Evolutionary conservation across 2,113 vertebrate species (phyloP).

Genomic region (Cinclus cinclus): DNA sequence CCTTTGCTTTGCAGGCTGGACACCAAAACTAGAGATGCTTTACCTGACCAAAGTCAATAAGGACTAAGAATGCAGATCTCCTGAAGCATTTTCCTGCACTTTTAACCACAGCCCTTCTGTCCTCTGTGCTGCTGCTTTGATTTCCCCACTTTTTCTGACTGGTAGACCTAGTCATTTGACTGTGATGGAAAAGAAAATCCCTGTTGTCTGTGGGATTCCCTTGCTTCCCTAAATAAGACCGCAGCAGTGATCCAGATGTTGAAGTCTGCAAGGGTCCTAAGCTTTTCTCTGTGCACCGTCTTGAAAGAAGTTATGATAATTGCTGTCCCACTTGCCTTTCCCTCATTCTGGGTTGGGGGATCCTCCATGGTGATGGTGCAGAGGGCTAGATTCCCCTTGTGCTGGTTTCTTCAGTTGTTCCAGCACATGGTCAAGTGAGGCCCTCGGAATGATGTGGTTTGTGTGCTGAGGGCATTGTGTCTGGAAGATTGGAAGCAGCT

Average conservation of each 20-base stretch:
- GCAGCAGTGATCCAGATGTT: not conserved
- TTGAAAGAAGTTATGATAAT: not conserved
- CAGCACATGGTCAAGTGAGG: not conserved
- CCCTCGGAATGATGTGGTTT: rapidly evolving
- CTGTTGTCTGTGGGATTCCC: not conserved
- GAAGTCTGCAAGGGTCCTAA: not conserved
- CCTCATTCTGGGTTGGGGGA: not conserved
- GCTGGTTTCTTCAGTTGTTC: not conserved
- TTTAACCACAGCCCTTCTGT: not conserved
- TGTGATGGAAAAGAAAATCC: not conserved
- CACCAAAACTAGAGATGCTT: not conserved
- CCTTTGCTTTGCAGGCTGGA: not conserved
- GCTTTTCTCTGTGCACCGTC: not conserved
- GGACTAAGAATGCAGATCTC: not conserved
- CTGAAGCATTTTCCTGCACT: not conserved
- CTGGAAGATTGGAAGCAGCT: not conserved
- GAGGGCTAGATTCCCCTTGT: not conserved
- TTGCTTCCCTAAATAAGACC: not conserved
- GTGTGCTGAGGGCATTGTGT: not conserved
- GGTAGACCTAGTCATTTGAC: not conserved
- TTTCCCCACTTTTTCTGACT: not conserved
- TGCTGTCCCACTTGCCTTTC: not conserved
- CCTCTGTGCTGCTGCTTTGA: not conserved
- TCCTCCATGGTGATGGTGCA: not conserved
- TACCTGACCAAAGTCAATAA: not conserved